A percentile compares a stretch with the other conserved stretches of the same genome.
Conservation (phyloP, 2,113 vertebrate genomes). For the Sialia sialis region DNA sequence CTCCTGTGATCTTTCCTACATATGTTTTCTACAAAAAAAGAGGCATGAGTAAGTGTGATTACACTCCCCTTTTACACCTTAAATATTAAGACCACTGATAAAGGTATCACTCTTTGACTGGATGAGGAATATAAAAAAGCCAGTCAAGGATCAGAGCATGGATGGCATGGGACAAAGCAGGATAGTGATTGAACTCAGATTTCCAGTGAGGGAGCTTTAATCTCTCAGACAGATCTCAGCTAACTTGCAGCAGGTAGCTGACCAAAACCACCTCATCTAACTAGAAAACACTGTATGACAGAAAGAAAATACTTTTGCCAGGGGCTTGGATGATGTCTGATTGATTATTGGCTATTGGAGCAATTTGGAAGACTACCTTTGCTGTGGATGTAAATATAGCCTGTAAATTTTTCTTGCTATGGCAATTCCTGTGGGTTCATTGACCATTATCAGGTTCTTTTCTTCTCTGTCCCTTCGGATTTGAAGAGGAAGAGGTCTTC, state of each 20-base stretch:
- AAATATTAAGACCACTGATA: not conserved
- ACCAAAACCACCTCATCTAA: not conserved
- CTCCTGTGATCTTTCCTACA: not conserved
- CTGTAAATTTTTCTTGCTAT: not conserved
- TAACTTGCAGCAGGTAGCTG: not conserved
- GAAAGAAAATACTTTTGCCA: not conserved
- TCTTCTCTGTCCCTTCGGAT: not conserved
- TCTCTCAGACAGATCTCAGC: not conserved
- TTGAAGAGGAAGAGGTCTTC: not conserved
- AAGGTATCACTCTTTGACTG: not conserved
- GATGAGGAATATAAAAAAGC: not conserved
- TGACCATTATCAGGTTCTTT: not conserved
- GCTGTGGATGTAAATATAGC: not conserved
- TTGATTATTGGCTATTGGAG: not conserved
- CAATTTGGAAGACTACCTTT: not conserved
- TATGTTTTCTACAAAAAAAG: not conserved
- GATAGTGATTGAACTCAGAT: not conserved
- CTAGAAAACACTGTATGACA: not conserved
- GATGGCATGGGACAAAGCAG: not conserved
- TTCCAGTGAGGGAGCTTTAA: not conserved
- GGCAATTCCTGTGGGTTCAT: not conserved
- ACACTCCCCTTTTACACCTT: rapidly evolving
- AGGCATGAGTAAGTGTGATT: not conserved
- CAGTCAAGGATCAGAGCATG: not conserved
- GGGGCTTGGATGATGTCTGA: not conserved